A percentile compares a stretch with the other conserved stretches of the same genome.
These are phyloP conservation scores for Melanogrammus aeglefinus DNA, from an alignment of 2,797 vertebrate genomes.

Conservation along the genomic window DNA sequence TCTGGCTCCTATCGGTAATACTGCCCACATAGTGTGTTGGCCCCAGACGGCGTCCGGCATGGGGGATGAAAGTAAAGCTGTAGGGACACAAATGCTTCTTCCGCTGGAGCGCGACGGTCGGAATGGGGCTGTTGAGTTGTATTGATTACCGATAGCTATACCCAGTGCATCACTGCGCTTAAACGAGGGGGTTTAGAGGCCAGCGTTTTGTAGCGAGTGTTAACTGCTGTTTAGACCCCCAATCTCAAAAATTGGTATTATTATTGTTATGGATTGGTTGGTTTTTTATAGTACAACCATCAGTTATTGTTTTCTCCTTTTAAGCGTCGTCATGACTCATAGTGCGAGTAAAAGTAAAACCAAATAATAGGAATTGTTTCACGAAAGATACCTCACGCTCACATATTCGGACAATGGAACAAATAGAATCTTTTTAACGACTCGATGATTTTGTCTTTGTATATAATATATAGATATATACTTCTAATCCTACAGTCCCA, in stretches of 20 bases:
- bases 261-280: background rate
- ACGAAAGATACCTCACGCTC: no score
- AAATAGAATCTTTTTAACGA: no score
- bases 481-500: background rate
- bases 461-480: background rate
- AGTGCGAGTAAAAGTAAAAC: background rate
- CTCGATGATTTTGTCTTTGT: background rate
- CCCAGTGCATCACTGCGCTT: no score
- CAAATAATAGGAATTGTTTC: background rate
- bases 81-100: no score
- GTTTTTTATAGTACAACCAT: background rate
- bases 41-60: no score
- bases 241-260: background rate
- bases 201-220: background rate
- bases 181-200: background rate
- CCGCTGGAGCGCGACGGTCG: no score
- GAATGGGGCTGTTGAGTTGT: background rate
- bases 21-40: no score
- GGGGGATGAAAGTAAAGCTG: no score
- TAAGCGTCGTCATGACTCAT: background rate
- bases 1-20: no score
- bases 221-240: background rate
- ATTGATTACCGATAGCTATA: constrained; percentile 1
- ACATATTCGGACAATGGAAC: background rate
- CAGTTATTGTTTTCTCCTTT: background rate